These are phyloP conservation scores for Rousettus leschenaultii DNA, from an alignment of 2,113 vertebrate species.

Conservation along the genomic window DNA sequence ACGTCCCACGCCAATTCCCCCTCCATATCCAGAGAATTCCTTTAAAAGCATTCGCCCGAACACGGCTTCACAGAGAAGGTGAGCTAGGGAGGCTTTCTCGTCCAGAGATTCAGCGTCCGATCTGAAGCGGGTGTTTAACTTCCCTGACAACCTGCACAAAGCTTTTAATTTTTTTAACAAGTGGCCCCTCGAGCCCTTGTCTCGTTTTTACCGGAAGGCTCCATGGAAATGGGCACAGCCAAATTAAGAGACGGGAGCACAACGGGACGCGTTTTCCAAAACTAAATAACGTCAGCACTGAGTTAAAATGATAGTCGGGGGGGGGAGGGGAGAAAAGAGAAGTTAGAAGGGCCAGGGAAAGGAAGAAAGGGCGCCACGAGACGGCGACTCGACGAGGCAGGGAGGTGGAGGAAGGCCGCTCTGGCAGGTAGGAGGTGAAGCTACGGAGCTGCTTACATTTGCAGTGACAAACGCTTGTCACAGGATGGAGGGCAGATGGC, in stretches of 20 bases:
- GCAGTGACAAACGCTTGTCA: not conserved
- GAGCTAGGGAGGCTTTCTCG: not conserved
- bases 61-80: not conserved
- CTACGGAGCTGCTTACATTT: not conserved
- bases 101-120: not conserved
- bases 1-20: not conserved
- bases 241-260: slow-evolving; percentile 16
- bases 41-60: not conserved
- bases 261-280: slow-evolving; percentile 17
- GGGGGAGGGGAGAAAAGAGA: not conserved
- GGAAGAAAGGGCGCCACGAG: slow-evolving; percentile 28
- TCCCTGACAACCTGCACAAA: not conserved
- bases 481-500: not conserved
- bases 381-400: slow-evolving; percentile 24
- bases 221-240: slow-evolving; percentile 15
- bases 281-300: not conserved
- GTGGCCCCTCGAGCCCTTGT: not conserved
- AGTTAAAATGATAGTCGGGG: slow-evolving; percentile 23
- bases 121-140: not conserved
- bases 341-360: slow-evolving; percentile 33
- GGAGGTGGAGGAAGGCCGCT: not conserved
- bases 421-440: slow-evolving; percentile 24
- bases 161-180: not conserved
- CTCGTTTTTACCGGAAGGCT: not conserved
- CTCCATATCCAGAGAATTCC: not conserved